phyloP scores from a whole-genome alignment of 2,888 invertebrate species.

The Ophioninae sp. region DNA sequence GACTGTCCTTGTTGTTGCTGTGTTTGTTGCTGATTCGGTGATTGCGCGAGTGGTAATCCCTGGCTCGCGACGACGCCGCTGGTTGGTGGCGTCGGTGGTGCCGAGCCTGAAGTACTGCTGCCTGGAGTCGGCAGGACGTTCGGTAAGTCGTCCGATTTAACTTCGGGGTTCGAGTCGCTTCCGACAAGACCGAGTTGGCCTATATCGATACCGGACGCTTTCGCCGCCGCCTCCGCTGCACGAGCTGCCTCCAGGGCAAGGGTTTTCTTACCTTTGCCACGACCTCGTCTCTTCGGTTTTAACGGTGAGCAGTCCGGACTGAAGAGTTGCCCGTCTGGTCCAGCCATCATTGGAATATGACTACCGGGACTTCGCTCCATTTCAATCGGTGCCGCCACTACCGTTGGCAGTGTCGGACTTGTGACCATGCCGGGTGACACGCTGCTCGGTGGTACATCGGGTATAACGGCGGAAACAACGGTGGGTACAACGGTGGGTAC shows the following conservation, averaged over 20 bases:
- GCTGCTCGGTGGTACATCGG: slow-evolving; percentile 64
- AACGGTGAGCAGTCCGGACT: slow-evolving; percentile 75
- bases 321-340: slow-evolving; percentile 73
- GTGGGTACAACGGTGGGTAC: neutral
- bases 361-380: slow-evolving; percentile 75
- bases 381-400: slow-evolving; percentile 75
- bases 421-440: slow-evolving; percentile 65
- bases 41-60: slow-evolving; percentile 72
- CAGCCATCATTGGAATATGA: slow-evolving; percentile 70
- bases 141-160: slow-evolving; percentile 72
- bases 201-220: slow-evolving; percentile 77
- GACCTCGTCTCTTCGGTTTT: slow-evolving; percentile 78
- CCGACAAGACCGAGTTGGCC: slow-evolving; percentile 68
- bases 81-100: slow-evolving; percentile 77
- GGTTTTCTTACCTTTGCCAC: slow-evolving; percentile 80
- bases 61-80: slow-evolving; percentile 68
- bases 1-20: slow-evolving; percentile 64
- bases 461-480: slow-evolving; percentile 32
- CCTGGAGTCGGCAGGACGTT: slow-evolving; percentile 76
- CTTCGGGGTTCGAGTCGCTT: slow-evolving; percentile 75
- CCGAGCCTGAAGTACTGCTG: slow-evolving; percentile 79
- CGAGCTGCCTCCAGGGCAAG: slow-evolving; percentile 79
- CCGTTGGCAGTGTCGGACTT: slow-evolving; percentile 70
- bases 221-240: slow-evolving; percentile 82
- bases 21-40: slow-evolving; percentile 65